These are phyloP conservation scores for Eilema depressum DNA, from an alignment of 2,888 invertebrate species.

Conservation along the genomic window DNA sequence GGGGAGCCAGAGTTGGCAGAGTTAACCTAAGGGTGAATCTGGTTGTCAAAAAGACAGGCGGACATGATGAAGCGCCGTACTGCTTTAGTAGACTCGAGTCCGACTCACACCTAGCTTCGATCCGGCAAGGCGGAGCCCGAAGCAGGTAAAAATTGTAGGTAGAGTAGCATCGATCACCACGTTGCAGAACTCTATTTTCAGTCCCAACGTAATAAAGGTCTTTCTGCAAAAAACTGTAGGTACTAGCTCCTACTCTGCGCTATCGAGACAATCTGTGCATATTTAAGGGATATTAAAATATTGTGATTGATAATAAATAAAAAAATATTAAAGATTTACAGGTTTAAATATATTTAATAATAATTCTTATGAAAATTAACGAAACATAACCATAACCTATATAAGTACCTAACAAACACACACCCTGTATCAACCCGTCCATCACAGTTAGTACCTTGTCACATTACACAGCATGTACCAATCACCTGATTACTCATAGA, in stretches of 20 bases:
- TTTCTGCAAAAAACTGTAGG: no score
- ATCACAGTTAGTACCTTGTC: conserved; percentile 1
- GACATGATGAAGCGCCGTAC: no score
- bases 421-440: background rate
- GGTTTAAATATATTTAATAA: background rate
- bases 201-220: background rate
- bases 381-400: background rate
- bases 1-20: no score
- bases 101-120: background rate
- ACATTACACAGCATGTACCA: conserved; percentile 9
- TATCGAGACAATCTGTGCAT: no score
- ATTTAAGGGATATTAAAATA: background rate
- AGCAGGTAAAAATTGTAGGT: no score
- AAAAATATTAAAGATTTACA: background rate
- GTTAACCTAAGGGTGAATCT: background rate
- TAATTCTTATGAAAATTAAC: background rate
- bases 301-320: no score
- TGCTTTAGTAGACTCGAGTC: no score
- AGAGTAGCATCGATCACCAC: background rate
- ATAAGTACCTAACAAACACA: no score
- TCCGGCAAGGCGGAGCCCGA: no score
- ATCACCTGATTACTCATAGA: conserved; percentile 15
- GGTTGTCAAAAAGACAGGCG: background rate
- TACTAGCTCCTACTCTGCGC: no score
- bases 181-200: background rate